Evolutionary conservation across 2,888 invertebrate genomes (phyloP).

Genomic region (Ectemnius lituratus): DNA sequence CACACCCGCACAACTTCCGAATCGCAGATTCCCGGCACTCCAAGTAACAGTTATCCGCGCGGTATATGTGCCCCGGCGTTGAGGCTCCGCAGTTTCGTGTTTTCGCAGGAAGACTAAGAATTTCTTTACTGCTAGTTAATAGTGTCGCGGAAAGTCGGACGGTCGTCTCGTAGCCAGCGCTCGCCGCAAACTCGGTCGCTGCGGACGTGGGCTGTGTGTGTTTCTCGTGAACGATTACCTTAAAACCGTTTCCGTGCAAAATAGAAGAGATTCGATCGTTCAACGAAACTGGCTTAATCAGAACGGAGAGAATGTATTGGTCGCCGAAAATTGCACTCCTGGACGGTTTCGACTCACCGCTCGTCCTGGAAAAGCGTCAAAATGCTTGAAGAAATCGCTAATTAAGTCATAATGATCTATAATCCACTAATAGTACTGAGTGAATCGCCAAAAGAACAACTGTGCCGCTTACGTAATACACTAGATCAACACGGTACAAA

Average conservation of each 20-base stretch:
- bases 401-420: too few species aligned
- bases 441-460: neutral
- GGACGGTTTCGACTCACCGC: too few species aligned
- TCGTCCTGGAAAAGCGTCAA: neutral
- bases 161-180: constrained; percentile 55
- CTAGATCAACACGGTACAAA: constrained; percentile 27
- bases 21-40: constrained; percentile 65
- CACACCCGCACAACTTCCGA: constrained; percentile 68
- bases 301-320: constrained; percentile 56
- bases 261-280: constrained; percentile 56
- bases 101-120: constrained; percentile 40
- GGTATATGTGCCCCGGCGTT: constrained; percentile 56
- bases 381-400: too few species aligned
- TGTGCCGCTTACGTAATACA: constrained; percentile 23
- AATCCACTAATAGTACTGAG: neutral
- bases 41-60: constrained; percentile 71
- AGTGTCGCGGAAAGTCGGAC: constrained; percentile 52
- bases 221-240: constrained; percentile 71
- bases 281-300: constrained; percentile 51
- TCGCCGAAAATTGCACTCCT: constrained; percentile 55
- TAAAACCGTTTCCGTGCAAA: constrained; percentile 60
- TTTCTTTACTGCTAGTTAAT: constrained; percentile 58
- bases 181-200: constrained; percentile 57
- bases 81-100: constrained; percentile 59
- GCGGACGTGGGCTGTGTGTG: constrained; percentile 67